Evolutionary conservation across 1,140 invertebrate species (phyloP).

Genomic region (Onthophagus taurus): DNA sequence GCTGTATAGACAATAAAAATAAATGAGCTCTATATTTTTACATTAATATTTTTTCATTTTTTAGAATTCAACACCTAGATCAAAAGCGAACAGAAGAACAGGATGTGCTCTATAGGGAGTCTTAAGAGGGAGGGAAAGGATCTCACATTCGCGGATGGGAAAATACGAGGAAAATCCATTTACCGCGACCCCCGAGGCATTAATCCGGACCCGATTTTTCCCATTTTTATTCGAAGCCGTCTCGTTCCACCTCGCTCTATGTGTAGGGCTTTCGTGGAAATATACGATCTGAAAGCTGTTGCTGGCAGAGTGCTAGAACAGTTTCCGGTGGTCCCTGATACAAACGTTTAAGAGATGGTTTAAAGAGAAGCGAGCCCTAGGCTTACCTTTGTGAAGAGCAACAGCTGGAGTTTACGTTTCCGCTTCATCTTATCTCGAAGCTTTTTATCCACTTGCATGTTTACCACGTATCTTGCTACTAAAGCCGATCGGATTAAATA

Average conservation of each 20-base stretch:
- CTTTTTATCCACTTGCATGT: constrained; percentile 47
- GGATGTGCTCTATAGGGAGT: no score
- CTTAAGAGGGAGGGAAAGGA: no score
- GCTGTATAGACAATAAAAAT: not conserved
- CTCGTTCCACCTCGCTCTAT: not conserved
- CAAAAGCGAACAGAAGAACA: no score
- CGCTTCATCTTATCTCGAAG: constrained; percentile 50
- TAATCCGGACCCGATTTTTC: not conserved
- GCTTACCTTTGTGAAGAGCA: constrained; percentile 50
- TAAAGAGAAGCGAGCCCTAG: not conserved
- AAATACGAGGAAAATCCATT: no score
- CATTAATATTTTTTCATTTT: not conserved
- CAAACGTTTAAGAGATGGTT: not conserved
- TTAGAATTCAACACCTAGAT: no score
- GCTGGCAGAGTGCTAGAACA: no score
- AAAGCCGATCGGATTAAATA: constrained; percentile 31
- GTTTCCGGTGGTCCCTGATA: not conserved
- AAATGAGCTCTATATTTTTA: not conserved
- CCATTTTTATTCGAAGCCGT: not conserved
- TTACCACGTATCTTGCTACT: constrained; percentile 30
- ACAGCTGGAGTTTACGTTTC: constrained; percentile 47
- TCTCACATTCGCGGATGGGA: no score
- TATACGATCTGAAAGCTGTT: not conserved
- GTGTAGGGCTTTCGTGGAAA: not conserved
- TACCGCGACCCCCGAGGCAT: not conserved